These are phyloP conservation scores for Solea senegalensis DNA, from an alignment of 2,113 vertebrate species.

Conservation along the genomic window DNA sequence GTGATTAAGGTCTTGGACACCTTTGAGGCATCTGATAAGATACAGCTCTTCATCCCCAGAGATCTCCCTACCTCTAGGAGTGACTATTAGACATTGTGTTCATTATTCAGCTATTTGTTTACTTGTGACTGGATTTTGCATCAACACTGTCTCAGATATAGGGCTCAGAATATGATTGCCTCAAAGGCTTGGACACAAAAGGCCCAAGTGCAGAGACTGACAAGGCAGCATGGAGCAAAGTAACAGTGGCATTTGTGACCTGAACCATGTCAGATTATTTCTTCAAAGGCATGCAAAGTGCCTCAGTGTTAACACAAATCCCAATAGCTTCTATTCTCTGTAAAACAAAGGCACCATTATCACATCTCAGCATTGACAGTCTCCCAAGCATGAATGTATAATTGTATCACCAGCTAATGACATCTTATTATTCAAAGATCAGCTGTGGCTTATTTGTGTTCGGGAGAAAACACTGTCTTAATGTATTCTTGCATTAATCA, in stretches of 20 bases:
- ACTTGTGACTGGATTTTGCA: too few species aligned
- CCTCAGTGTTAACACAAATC: neutral
- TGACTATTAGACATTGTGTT: too few species aligned
- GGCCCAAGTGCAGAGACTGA: neutral
- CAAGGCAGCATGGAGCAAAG: slow-evolving; percentile 3
- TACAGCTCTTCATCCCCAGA: too few species aligned
- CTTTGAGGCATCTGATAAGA: too few species aligned
- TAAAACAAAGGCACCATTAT: neutral
- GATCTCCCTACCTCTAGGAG: neutral
- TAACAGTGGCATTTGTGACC: neutral
- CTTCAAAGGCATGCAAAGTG: slow-evolving; percentile 2
- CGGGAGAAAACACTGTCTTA: neutral
- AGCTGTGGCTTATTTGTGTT: neutral
- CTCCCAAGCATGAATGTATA: neutral
- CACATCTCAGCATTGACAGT: neutral
- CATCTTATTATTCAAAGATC: slow-evolving; percentile 14
- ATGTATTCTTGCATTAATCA: neutral
- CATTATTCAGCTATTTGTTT: too few species aligned
- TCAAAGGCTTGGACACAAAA: slow-evolving; percentile 3
- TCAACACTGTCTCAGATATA: neutral
- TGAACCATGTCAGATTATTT: neutral
- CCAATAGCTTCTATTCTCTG: neutral
- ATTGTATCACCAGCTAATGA: slow-evolving; percentile 15
- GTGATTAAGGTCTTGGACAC: too few species aligned
- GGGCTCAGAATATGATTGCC: neutral